Evolutionary conservation across 2,797 vertebrate genomes (phyloP).

Genomic region (Borostomias antarcticus): DNA sequence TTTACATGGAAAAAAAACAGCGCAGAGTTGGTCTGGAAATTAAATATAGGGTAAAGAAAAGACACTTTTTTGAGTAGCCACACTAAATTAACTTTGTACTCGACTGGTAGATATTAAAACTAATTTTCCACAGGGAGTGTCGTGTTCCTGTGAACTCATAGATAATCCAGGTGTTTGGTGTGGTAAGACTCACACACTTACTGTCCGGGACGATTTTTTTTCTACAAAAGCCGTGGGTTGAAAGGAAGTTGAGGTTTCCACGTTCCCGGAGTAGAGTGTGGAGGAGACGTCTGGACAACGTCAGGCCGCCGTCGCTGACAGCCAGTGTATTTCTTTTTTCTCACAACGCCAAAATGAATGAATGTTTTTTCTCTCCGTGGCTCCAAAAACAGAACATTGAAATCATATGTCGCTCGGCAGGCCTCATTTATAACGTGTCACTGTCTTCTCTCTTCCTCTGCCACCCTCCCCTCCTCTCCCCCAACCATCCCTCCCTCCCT

Average conservation of each 20-base stretch:
- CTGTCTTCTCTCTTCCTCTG: neutral
- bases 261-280: neutral
- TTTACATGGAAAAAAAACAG: neutral
- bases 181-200: neutral
- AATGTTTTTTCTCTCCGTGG: neutral
- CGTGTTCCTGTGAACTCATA: neutral
- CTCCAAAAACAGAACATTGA: conserved; percentile 9
- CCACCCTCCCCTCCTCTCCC: neutral
- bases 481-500: neutral
- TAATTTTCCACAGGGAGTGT: neutral
- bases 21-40: neutral
- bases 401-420: conserved; percentile 7
- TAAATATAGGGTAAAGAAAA: neutral
- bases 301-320: conserved; percentile 34
- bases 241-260: conserved; percentile 16
- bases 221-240: neutral
- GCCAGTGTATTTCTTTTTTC: conserved; percentile 7
- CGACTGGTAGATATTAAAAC: neutral
- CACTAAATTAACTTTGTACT: neutral
- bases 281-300: conserved; percentile 43
- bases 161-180: conserved; percentile 2
- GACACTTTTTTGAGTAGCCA: neutral
- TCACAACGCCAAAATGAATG: conserved; percentile 6
- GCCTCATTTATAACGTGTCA: conserved; percentile 14
- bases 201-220: neutral